These are phyloP conservation scores for Syngnathus acus DNA, from an alignment of 2,797 vertebrate species.

Conservation along the genomic window DNA sequence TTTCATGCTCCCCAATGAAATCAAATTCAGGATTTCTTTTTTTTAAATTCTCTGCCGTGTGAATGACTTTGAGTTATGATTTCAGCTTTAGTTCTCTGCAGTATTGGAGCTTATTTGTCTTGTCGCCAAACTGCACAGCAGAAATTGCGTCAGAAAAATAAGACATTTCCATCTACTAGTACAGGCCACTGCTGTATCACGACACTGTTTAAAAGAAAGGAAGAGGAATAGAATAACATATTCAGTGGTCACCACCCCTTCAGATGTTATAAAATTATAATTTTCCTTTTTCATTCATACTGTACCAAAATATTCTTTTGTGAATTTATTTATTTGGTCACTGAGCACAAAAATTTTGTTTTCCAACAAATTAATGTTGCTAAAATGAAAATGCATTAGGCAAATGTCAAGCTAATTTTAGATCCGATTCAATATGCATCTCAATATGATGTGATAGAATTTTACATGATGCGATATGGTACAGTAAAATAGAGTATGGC, in stretches of 20 bases:
- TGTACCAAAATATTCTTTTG: too few species aligned
- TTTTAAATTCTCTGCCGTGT: not conserved
- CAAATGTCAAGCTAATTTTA: too few species aligned
- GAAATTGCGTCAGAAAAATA: not conserved
- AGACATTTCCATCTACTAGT: slow-evolving; percentile 5
- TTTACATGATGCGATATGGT: too few species aligned
- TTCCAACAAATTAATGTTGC: too few species aligned
- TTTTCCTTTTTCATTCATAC: too few species aligned
- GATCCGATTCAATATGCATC: too few species aligned
- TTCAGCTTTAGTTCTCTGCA: slow-evolving; percentile 6
- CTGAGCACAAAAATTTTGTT: too few species aligned
- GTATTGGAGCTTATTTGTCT: not conserved
- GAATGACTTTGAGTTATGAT: slow-evolving; percentile 14
- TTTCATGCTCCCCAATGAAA: slow-evolving; percentile 2
- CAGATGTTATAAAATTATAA: too few species aligned
- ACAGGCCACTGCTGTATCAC: slow-evolving; percentile 3
- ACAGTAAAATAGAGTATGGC: too few species aligned
- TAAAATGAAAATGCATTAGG: too few species aligned
- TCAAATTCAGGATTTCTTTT: not conserved
- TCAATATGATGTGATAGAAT: too few species aligned
- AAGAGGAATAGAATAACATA: slow-evolving; percentile 1
- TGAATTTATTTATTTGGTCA: too few species aligned
- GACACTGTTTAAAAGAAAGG: not conserved
- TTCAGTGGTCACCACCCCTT: not conserved
- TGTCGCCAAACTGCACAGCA: not conserved